phyloP scores from a whole-genome alignment of 2,888 invertebrate genomes.

The Drosophila bunnanda region DNA sequence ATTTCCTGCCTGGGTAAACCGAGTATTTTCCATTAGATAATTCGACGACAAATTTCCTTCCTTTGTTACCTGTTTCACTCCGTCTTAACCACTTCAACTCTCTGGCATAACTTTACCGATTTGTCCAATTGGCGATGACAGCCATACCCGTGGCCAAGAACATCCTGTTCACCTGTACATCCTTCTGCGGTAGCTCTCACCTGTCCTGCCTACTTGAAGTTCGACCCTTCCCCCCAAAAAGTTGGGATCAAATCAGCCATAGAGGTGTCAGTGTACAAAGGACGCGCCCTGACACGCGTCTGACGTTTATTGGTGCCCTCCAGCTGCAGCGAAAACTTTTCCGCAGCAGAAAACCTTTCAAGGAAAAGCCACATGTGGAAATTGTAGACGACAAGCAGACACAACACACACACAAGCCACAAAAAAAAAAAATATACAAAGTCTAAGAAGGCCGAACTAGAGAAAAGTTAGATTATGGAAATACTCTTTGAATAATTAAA shows the following conservation, averaged over 20 bases:
- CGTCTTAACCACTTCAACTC: not conserved
- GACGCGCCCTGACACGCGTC: slow-evolving; percentile 65
- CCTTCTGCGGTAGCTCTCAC: slow-evolving; percentile 18
- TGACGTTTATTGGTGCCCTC: slow-evolving; percentile 74
- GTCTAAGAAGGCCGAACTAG: not conserved
- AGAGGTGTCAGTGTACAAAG: slow-evolving; percentile 77
- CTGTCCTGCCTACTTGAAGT: slow-evolving; percentile 23
- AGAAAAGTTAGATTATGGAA: not conserved
- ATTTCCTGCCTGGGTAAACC: not conserved
- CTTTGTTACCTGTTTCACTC: not conserved
- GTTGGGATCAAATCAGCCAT: slow-evolving; percentile 51
- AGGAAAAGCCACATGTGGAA: slow-evolving; percentile 54
- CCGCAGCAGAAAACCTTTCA: slow-evolving; percentile 37
- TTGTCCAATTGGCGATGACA: slow-evolving; percentile 48
- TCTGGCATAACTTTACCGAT: slow-evolving; percentile 51
- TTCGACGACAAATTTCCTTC: slow-evolving; percentile 4
- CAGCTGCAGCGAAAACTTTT: slow-evolving; percentile 58
- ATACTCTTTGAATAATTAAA: not conserved
- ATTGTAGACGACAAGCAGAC: slow-evolving; percentile 50
- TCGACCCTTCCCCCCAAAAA: slow-evolving; percentile 29
- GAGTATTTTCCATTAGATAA: not conserved
- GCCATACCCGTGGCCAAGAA: slow-evolving; percentile 53
- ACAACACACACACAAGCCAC: slow-evolving; percentile 25
- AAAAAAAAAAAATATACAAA: slow-evolving; percentile 19
- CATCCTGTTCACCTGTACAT: slow-evolving; percentile 63